These are phyloP conservation scores for Caenorhabditis parvicauda DNA, from an alignment of 2,888 invertebrate genomes.

Conservation along the genomic window DNA sequence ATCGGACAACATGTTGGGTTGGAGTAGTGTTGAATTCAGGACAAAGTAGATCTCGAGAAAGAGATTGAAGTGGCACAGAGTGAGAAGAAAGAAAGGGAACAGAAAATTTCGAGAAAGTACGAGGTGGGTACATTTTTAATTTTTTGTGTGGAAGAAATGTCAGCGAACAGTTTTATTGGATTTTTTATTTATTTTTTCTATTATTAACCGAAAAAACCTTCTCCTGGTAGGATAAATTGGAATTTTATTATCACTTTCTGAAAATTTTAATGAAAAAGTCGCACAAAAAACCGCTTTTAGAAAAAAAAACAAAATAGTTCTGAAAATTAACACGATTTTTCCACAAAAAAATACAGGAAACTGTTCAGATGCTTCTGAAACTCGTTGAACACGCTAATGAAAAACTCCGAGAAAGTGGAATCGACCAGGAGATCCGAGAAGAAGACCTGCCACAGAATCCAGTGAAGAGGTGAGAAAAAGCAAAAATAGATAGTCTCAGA, in stretches of 20 bases:
- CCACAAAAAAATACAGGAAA: too few species aligned
- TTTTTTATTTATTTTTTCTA: too few species aligned
- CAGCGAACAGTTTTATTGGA: too few species aligned
- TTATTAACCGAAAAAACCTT: too few species aligned
- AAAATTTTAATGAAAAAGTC: too few species aligned
- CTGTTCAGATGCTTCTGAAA: constrained; percentile 16
- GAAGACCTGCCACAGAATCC: constrained; percentile 39
- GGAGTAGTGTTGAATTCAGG: constrained; percentile 23
- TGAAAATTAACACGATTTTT: too few species aligned
- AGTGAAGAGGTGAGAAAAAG: constrained; percentile 21
- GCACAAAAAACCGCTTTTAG: too few species aligned
- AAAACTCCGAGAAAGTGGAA: constrained; percentile 44
- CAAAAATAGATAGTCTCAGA: too few species aligned
- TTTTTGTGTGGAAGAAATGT: too few species aligned
- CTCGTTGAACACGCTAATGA: constrained; percentile 52
- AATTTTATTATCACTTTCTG: too few species aligned
- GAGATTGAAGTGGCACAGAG: constrained; percentile 37
- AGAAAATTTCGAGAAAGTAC: constrained; percentile 35
- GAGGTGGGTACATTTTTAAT: too few species aligned
- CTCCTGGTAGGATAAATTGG: too few species aligned
- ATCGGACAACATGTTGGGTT: not conserved
- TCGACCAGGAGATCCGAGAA: constrained; percentile 33
- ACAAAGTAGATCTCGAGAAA: constrained; percentile 48
- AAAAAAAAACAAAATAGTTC: not conserved
- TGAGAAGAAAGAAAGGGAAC: constrained; percentile 44